phyloP scores from a whole-genome alignment of 2,888 invertebrate genomes.

The Latheticus oryzae region DNA sequence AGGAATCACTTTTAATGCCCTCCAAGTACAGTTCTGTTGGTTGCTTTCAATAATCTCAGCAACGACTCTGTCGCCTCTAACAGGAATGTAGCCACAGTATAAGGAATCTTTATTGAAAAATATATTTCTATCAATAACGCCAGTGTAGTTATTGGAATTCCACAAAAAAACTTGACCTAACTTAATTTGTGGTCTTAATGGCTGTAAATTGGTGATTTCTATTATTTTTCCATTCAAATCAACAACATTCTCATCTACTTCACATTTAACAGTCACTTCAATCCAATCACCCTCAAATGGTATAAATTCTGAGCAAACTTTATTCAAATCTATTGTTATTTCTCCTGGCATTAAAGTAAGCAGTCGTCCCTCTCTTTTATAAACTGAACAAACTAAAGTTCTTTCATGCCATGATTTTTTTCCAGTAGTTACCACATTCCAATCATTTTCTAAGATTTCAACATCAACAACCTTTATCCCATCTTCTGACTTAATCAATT shows the following conservation, averaged over 20 bases:
- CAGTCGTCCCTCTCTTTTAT: slow-evolving; percentile 60
- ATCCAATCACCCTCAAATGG: slow-evolving; percentile 80
- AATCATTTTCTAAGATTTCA: slow-evolving; percentile 52
- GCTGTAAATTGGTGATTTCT: slow-evolving; percentile 71
- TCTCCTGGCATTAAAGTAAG: slow-evolving; percentile 68
- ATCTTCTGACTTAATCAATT: slow-evolving; percentile 47
- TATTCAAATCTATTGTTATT: slow-evolving; percentile 72
- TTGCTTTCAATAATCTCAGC: slow-evolving; percentile 81
- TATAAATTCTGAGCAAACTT: slow-evolving; percentile 72
- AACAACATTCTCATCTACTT: slow-evolving; percentile 70
- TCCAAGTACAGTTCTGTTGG: slow-evolving; percentile 70
- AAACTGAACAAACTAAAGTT: slow-evolving; percentile 64
- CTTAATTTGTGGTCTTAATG: slow-evolving; percentile 70
- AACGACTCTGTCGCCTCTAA: slow-evolving; percentile 72
- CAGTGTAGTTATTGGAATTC: slow-evolving; percentile 62
- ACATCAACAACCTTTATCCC: slow-evolving; percentile 66
- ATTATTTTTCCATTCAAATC: slow-evolving; percentile 71
- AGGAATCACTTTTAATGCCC: slow-evolving; percentile 69
- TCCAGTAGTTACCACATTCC: slow-evolving; percentile 64
- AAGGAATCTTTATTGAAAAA: slow-evolving; percentile 72
- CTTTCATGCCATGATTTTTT: slow-evolving; percentile 54
- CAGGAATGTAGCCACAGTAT: slow-evolving; percentile 68
- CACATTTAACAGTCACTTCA: slow-evolving; percentile 72
- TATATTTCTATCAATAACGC: slow-evolving; percentile 71
- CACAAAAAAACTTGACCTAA: slow-evolving; percentile 68